Evolutionary conservation across 2,113 vertebrate species (phyloP), one percentile per base, ranked within the genome.

Genomic region (Actenoides hombroni): DNA sequence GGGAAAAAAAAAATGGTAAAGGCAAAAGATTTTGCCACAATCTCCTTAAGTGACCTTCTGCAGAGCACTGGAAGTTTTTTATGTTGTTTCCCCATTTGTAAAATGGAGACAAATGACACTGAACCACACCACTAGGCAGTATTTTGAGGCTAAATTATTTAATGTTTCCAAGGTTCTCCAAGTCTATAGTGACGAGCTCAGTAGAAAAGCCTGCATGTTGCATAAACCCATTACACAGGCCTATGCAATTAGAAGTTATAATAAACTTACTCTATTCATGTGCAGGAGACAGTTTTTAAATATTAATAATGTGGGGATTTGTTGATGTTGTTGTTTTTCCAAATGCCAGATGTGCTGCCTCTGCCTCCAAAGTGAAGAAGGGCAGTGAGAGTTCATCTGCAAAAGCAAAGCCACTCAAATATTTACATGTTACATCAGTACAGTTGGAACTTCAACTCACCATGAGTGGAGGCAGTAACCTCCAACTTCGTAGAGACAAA

Each of bases 381-480:
- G 90, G 54, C 68, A 94, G 76, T 79, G 95, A 82, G 88, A 90
- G 67, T 89, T 97, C 81, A 70, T 96, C 90, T 94, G 91, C 95
- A 77, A 94, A 94, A 94, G 54, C 91, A 94, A 90, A 96, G 26
- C 37, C 53, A 75, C 71, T 98, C 90, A 97, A 98, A 97, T 97
- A 98, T 97, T 97, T 97, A 97, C 94, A 11, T 89, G 88, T 94
- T 97, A 93, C n/a, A 74, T 97, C n/a, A 75, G 82, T 79, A 61
- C 40, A 92, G 84, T 74, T 76, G 83, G 94, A 97, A 96, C 88
- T 96, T 96, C 83, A 89, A 35, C 92, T 94, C 81, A 83, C 88
- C 88, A 89, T 83, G 86, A 97, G 5, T 16, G 48, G 79, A 88
- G 49, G 35, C 68, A 88, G 88, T 69, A 92, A 37, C 35, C 63